Evolutionary conservation across 37 sponge, comb jelly and placozoan genomes (phyloP), one percentile per base, ranked within the genome.

Genomic region (Axinella damicornis): DNA sequence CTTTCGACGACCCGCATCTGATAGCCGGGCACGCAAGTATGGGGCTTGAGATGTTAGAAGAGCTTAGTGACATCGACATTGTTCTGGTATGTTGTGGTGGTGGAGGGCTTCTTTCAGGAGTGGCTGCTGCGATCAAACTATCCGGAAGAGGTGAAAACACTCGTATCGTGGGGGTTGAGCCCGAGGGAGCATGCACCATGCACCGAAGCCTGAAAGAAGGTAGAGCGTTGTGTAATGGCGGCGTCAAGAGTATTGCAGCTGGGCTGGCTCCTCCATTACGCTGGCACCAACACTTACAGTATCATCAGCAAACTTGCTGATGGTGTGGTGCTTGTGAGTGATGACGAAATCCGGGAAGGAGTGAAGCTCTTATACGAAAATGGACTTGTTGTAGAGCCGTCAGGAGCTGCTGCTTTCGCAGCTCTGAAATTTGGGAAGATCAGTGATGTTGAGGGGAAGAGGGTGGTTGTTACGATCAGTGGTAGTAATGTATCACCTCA

Each of bases 11-110:
- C 81, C 31, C 46, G 27, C 32, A 80, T 33, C 86, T 90, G 53
- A 90, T 90, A 25, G 83, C 81, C 9, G 91, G 91, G 19, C 70
- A 90, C 38, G 91, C 86, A 32, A 86, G 86, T 69, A 46, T 57
- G 14, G 91, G 91, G 1, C 37, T 82, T 57, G 92, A 91, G 84
- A 80, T 91, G 4, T 24, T 88, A 38, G 73, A 91, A 37, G 88
- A 91, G 28, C 13, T 60, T 19, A 58, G 71, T 4, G 77, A 73
- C 5, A 63, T 83, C 14, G 92, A 91, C 52, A 57, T 91, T 1
- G 83, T 91, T 12, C 56, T 91, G 22, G 92, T 87, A 21, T 91
- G 92, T 28, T 87, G 87, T 68, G 92, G 92, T 17, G 92, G 92
- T 1, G 92, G 92, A 21, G 92, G 92, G 18, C 71, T 91, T 31